Conservation (phyloP, 1,140 invertebrate species). For the Trichonephila clavata region DNA sequence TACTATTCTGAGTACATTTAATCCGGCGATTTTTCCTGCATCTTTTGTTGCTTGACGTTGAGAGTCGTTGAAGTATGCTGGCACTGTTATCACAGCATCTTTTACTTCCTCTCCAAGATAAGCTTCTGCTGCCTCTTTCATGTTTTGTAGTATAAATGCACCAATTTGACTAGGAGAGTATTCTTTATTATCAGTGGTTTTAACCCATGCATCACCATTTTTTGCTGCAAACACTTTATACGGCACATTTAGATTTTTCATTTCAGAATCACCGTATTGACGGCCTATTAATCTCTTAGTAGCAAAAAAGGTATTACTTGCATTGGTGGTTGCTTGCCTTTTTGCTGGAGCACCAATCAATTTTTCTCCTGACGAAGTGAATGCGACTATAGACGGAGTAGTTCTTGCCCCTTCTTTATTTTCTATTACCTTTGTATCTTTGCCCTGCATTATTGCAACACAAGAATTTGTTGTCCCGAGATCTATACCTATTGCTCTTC, state of each 20-base stretch:
- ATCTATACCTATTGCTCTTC: too few species aligned
- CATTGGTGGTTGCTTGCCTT: conserved; percentile 86
- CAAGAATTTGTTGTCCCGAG: too few species aligned
- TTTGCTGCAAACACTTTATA: background rate
- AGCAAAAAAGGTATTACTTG: conserved; percentile 84
- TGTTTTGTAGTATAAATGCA: conserved; percentile 83
- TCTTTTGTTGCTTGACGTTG: too few species aligned
- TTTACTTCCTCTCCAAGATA: too few species aligned
- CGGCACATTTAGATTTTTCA: background rate
- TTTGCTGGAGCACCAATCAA: conserved; percentile 94
- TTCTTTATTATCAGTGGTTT: background rate
- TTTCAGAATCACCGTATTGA: background rate
- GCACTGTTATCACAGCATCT: too few species aligned
- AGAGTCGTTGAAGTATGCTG: too few species aligned
- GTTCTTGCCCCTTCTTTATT: conserved; percentile 13
- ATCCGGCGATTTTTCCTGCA: too few species aligned
- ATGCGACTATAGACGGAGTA: background rate
- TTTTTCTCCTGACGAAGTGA: conserved; percentile 80
- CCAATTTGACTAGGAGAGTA: background rate
- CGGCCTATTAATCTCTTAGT: conserved; percentile 82
- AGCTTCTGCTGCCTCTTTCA: too few species aligned
- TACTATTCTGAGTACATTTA: too few species aligned
- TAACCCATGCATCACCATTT: background rate
- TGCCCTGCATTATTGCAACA: too few species aligned
- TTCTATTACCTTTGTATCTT: too few species aligned